Percentiles rank a stretch among this genome's conserved stretches.
Conservation (phyloP, 2,888 invertebrate genomes). For the Luperina nickerlii region DNA sequence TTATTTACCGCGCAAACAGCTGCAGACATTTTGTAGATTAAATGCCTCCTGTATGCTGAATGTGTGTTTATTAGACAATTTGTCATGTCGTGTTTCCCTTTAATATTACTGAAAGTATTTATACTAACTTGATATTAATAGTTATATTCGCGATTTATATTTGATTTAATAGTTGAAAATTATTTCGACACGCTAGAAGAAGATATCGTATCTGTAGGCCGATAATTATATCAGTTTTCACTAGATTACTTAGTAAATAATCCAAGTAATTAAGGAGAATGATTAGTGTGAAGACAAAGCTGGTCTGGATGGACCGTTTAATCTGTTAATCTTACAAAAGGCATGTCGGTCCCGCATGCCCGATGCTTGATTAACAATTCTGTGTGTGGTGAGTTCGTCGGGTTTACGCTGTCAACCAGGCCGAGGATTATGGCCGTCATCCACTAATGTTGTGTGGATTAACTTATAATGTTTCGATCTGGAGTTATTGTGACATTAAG, state of each 20-base stretch:
- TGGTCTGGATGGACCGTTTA: constrained; percentile 51
- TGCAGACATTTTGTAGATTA: constrained; percentile 80
- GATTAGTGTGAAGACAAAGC: constrained; percentile 49
- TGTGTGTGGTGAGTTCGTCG: constrained; percentile 62
- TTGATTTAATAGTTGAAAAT: not conserved
- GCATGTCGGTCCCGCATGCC: constrained; percentile 42
- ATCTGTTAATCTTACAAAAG: constrained; percentile 65
- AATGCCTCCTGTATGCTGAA: constrained; percentile 65
- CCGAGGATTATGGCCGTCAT: constrained; percentile 62
- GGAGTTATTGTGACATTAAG: constrained; percentile 47
- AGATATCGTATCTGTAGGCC: not conserved
- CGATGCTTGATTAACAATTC: constrained; percentile 68
- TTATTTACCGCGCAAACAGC: constrained; percentile 73
- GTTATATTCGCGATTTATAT: not conserved
- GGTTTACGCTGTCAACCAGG: constrained; percentile 64
- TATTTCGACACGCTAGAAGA: not conserved
- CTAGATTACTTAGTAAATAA: constrained; percentile 24
- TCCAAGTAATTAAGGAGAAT: constrained; percentile 50
- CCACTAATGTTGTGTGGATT: constrained; percentile 50
- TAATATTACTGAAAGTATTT: not conserved
- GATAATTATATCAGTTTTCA: constrained; percentile 16
- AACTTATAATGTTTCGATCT: constrained; percentile 55
- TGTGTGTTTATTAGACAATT: constrained; percentile 47
- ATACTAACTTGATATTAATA: not conserved
- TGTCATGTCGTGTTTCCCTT: constrained; percentile 25